These are phyloP conservation scores for Lepilemur septentrionalis DNA, from an alignment of 2,797 vertebrate genomes.

Conservation along the genomic window DNA sequence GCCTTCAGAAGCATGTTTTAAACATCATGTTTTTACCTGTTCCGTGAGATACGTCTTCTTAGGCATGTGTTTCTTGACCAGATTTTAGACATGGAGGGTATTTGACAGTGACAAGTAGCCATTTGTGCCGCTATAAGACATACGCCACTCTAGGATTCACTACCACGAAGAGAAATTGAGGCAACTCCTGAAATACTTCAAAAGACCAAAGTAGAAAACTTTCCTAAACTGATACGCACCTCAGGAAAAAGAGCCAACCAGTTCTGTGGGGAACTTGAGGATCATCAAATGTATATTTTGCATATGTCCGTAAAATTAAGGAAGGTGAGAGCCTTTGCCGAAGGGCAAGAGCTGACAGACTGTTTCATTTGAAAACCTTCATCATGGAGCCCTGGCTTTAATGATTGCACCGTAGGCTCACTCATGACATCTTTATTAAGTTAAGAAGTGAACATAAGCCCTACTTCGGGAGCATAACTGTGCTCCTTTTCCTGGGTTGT, in stretches of 20 bases:
- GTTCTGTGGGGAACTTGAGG: background rate
- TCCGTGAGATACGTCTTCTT: background rate
- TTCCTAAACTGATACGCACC: background rate
- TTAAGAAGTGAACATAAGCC: background rate
- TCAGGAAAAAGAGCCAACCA: background rate
- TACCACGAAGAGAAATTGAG: background rate
- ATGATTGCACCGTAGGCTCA: background rate
- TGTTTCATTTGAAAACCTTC: background rate
- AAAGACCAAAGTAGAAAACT: background rate
- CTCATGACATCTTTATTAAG: background rate
- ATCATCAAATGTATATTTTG: background rate
- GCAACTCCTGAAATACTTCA: background rate
- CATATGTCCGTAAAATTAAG: background rate
- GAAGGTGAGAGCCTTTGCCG: background rate
- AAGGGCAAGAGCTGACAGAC: background rate
- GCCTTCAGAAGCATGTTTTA: background rate
- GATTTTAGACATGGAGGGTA: background rate
- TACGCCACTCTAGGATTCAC: background rate
- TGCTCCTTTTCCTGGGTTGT: background rate
- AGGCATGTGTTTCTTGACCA: background rate
- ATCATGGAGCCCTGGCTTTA: background rate
- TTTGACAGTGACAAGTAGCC: background rate
- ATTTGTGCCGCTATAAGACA: background rate
- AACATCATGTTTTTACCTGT: background rate
- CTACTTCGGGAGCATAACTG: background rate